Evolutionary conservation across 2,113 vertebrate species (phyloP), one percentile per base, ranked within the genome.

Genomic region (Casuarius casuarius): DNA sequence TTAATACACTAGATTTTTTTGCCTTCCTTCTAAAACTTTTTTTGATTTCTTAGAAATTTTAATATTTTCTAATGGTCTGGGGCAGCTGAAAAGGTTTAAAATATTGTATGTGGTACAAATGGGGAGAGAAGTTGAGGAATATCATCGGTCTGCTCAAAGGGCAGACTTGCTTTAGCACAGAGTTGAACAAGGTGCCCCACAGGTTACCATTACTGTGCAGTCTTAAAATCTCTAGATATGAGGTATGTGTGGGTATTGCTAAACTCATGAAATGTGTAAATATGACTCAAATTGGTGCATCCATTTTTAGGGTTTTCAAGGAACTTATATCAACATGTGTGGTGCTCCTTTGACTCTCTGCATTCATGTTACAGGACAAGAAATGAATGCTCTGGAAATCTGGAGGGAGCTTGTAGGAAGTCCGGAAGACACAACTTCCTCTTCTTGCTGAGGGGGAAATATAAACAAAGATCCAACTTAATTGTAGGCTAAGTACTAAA

Each of bases 371-470:
- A 66, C 48, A 70, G 86, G 48, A 52, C 44, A 92, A 68, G 83
- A 79, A 94, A 21, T 26, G 18, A 91, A 72, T 8, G 19, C 68
- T 86, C 93, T 56, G 71, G 26, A 91, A 94, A 35, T 35, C 49
- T 2, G 3, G 76, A 62, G 71, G 56, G 52, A 38, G 61, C 42
- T 93, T 90, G 44, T 86, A 87, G 92, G 90, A 96, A 97, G 92
- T 95, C 80, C 94, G 92, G 88, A 96, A 96, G 90, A 94, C 86
- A 89, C 89, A 93, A 95, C 91, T 96, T 94, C 92, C 91, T 92
- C 61, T 89, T 87, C 79, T 91, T 96, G 93, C 92, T 72, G 87
- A 79, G 42, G 65, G 72, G 84, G 91, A 89, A 91, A 95, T 91
- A 78, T 96, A 97, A 96, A 96, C 94, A 94, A 85, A 90, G 54